Evolutionary conservation across 30 jellyfish, hydroid and myxozoan species (phyloP).

Genomic region (Turritopsis dohrnii): DNA sequence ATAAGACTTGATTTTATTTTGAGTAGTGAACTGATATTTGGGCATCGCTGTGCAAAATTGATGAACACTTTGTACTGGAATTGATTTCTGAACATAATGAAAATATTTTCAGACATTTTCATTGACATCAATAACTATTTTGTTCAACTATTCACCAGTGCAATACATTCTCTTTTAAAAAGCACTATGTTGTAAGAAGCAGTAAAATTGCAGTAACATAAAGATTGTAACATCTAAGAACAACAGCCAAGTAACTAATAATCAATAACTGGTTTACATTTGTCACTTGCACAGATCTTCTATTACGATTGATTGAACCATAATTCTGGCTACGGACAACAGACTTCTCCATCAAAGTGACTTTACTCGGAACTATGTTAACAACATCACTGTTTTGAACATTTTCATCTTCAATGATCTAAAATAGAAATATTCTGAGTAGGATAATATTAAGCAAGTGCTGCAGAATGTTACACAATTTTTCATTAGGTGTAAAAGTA

Average conservation of each 20-base stretch:
- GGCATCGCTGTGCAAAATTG: background rate
- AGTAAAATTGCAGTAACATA: too few species aligned
- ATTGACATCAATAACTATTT: too few species aligned
- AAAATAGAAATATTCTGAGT: too few species aligned
- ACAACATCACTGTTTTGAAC: conserved; percentile 11
- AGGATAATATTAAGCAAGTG: background rate
- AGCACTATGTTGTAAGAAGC: too few species aligned
- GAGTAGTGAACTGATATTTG: background rate
- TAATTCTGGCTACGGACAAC: background rate
- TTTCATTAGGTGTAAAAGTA: too few species aligned
- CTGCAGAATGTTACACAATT: too few species aligned
- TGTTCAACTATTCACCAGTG: too few species aligned
- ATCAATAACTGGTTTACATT: too few species aligned
- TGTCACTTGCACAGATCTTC: background rate
- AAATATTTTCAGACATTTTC: too few species aligned
- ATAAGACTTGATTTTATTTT: background rate
- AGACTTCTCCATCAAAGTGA: background rate
- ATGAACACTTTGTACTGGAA: background rate
- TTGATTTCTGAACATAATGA: background rate
- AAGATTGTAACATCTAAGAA: too few species aligned
- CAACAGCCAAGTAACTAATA: too few species aligned
- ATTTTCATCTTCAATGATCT: background rate
- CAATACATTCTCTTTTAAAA: too few species aligned
- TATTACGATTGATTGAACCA: background rate
- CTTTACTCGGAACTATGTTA: background rate